Conservation (phyloP, 92 coral and sea anemone genomes). For the Palythoa grandis region DNA sequence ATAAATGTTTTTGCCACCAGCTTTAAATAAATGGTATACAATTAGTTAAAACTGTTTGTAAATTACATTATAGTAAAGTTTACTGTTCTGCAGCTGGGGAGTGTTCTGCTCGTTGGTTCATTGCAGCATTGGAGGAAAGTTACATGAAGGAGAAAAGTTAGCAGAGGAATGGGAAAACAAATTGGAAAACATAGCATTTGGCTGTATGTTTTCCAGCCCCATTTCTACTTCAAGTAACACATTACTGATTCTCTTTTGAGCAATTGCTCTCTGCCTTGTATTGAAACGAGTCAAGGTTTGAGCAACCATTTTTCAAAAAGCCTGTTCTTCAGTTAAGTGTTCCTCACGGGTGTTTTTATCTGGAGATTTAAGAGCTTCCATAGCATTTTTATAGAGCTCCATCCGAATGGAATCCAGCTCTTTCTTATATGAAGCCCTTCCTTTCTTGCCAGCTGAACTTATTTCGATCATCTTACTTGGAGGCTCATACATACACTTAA, state of each 20-base stretch:
- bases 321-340: constrained; percentile 3
- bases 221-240: constrained; percentile 26
- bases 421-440: not conserved
- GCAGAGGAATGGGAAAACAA: not conserved
- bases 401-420: constrained; percentile 14
- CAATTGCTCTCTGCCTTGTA: not conserved
- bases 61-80: not conserved
- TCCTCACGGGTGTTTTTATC: not conserved
- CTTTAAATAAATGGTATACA: constrained; percentile 1
- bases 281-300: constrained; percentile 51
- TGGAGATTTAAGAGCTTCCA: constrained; percentile 25
- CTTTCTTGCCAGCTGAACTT: constrained; percentile 17
- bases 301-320: constrained; percentile 51
- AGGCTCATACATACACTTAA: not conserved
- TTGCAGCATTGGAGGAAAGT: constrained; percentile 6
- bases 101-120: not conserved
- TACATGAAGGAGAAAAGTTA: not conserved
- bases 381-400: constrained; percentile 29
- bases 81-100: not conserved
- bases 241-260: constrained; percentile 30
- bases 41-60: not conserved
- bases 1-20: not conserved
- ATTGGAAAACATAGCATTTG: constrained; percentile 14
- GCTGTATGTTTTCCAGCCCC: constrained; percentile 5
- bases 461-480: not conserved